Conservation (phyloP, 2,113 vertebrate genomes). For the Lipophrys pholis region DNA sequence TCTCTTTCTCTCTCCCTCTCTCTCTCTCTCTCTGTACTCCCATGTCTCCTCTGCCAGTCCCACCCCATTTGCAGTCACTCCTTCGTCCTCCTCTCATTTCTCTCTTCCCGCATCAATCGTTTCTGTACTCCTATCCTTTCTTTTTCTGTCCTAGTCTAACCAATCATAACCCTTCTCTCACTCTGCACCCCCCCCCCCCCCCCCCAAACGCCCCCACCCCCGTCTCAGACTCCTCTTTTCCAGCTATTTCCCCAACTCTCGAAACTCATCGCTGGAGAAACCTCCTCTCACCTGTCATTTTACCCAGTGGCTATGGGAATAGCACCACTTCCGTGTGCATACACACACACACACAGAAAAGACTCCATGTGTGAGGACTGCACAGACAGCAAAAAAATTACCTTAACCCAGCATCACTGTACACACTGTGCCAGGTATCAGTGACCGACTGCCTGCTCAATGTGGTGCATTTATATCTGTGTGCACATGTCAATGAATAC, state of each 20-base stretch:
- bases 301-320: conserved; percentile 66
- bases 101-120: conserved; percentile 66
- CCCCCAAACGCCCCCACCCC: conserved; percentile 33
- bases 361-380: conserved; percentile 37
- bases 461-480: conserved; percentile 13
- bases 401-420: conserved; percentile 8
- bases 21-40: conserved; percentile 43
- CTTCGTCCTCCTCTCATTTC: conserved; percentile 71
- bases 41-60: conserved; percentile 77
- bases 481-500: not conserved
- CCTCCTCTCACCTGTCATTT: conserved; percentile 78
- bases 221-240: conserved; percentile 58
- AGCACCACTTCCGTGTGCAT: conserved; percentile 51
- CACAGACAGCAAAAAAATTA: conserved; percentile 37
- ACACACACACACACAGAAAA: conserved; percentile 29
- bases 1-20: too few relatives aligned
- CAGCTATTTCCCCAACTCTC: conserved; percentile 36
- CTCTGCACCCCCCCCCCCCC: conserved; percentile 31
- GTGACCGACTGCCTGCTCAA: not conserved
- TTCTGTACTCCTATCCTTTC: conserved; percentile 51
- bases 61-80: conserved; percentile 79
- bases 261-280: conserved; percentile 56
- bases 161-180: conserved; percentile 61
- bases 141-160: conserved; percentile 59
- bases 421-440: conserved; percentile 24